Conservation (phyloP, 2,113 vertebrate genomes). For the Muntiacus muntjak region DNA sequence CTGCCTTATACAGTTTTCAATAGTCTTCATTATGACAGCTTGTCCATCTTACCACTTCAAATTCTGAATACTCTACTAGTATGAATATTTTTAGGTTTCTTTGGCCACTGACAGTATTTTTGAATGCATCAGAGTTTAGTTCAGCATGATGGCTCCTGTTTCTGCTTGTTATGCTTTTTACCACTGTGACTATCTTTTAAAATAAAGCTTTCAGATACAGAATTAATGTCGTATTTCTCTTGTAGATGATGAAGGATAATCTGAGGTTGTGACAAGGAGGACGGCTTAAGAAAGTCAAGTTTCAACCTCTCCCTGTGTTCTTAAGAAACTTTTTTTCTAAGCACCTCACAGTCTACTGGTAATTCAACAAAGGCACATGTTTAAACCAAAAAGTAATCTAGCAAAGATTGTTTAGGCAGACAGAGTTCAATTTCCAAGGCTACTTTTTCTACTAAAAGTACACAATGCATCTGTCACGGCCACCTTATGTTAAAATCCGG, state of each 20-base stretch:
- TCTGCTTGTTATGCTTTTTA: neutral
- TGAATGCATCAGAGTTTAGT: neutral
- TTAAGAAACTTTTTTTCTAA: neutral
- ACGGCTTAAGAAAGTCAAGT: neutral
- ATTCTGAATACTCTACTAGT: neutral
- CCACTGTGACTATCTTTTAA: neutral
- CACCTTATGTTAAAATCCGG: neutral
- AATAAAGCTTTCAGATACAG: constrained; percentile 6
- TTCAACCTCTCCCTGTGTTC: neutral
- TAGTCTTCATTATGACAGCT: neutral
- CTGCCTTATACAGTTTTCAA: neutral
- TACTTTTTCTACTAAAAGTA: neutral
- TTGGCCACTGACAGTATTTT: neutral
- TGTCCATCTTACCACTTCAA: neutral
- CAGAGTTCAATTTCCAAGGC: neutral
- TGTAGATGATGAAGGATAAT: neutral
- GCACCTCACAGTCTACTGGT: neutral
- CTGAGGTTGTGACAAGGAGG: neutral
- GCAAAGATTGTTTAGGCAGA: neutral
- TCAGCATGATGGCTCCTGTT: neutral
- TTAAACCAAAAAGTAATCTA: neutral
- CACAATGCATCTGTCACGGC: neutral
- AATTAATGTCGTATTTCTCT: neutral
- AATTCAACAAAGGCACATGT: neutral
- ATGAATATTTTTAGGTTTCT: neutral